A percentile compares a stretch with the other conserved stretches of the same genome.
phyloP scores from a whole-genome alignment of 1,140 invertebrate species.

The Pinna nobilis region DNA sequence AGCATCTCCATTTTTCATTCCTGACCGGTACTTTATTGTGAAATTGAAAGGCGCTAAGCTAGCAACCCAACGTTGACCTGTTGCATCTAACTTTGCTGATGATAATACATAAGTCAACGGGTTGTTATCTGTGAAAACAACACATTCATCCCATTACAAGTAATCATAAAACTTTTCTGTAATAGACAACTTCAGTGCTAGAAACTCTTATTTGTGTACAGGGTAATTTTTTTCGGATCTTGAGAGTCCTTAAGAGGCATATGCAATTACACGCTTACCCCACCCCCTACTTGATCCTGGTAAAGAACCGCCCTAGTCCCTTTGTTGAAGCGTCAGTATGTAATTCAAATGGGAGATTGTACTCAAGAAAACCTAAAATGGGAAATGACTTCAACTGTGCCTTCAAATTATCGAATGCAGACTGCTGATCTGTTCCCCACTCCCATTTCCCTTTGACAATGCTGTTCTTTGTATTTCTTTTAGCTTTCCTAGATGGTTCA shows the following conservation, averaged over 20 bases:
- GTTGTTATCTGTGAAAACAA: slow-evolving; percentile 38
- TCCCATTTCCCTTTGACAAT: no score
- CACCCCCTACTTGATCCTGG: background rate
- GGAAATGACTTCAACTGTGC: background rate
- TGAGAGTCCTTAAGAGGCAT: slow-evolving; percentile 5
- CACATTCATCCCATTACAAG: slow-evolving; percentile 41
- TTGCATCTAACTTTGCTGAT: slow-evolving; percentile 34
- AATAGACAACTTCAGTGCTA: slow-evolving; percentile 43
- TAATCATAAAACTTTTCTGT: slow-evolving; percentile 37
- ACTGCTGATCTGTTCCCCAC: background rate
- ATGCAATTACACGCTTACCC: background rate
- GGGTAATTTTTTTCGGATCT: slow-evolving; percentile 33
- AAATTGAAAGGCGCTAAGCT: slow-evolving; percentile 33
- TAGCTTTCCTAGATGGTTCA: background rate
- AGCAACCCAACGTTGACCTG: slow-evolving; percentile 30
- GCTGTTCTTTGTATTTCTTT: background rate
- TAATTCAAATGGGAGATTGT: background rate
- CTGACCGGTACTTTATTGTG: background rate
- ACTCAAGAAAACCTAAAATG: background rate
- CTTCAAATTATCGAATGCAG: background rate
- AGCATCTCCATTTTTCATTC: background rate
- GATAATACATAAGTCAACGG: slow-evolving; percentile 36
- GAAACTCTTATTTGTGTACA: slow-evolving; percentile 40
- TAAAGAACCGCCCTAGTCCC: slow-evolving; percentile 2
- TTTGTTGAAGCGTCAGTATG: background rate